These are phyloP conservation scores for Pseudobourletiella spinata DNA, from an alignment of 1,140 invertebrate species.

Conservation along the genomic window DNA sequence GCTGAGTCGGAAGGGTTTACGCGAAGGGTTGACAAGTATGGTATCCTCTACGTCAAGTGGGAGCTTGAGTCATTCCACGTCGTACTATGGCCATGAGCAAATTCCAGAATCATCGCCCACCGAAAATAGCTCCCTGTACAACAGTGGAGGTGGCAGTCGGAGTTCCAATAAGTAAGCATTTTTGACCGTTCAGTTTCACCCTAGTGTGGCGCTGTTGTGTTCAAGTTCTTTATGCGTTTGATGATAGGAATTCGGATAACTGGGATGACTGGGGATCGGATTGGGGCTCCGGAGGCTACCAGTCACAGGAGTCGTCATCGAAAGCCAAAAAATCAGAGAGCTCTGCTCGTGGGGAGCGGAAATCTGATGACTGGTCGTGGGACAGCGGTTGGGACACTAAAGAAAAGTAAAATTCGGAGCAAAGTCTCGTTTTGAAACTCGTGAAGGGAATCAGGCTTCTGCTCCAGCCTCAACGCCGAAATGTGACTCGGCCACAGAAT, in stretches of 20 bases:
- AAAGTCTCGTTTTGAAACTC: no score
- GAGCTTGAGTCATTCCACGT: slow-evolving; percentile 25
- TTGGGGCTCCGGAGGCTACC: slow-evolving; percentile 28
- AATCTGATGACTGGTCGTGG: slow-evolving; percentile 35
- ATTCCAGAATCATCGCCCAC: slow-evolving; percentile 29
- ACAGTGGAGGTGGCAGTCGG: not conserved
- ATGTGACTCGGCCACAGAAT: no score
- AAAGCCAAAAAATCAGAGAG: not conserved
- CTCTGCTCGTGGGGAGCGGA: slow-evolving; percentile 4
- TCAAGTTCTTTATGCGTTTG: not conserved
- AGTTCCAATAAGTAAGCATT: not conserved
- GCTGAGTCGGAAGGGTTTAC: slow-evolving; percentile 29
- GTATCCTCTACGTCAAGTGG: slow-evolving; percentile 25
- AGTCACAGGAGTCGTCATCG: slow-evolving; percentile 11
- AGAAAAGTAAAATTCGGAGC: slow-evolving; percentile 25
- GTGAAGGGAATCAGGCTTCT: no score
- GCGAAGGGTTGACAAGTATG: slow-evolving; percentile 33
- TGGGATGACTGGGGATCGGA: slow-evolving; percentile 33
- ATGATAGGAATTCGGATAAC: slow-evolving; percentile 11
- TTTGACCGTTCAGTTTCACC: not conserved
- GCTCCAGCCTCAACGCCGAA: no score
- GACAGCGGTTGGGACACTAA: slow-evolving; percentile 28
- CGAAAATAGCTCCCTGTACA: slow-evolving; percentile 19
- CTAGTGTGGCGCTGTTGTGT: no score
- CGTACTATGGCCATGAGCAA: slow-evolving; percentile 29